phyloP scores from a whole-genome alignment of 2,113 vertebrate species.

The Laticauda laticaudata region DNA sequence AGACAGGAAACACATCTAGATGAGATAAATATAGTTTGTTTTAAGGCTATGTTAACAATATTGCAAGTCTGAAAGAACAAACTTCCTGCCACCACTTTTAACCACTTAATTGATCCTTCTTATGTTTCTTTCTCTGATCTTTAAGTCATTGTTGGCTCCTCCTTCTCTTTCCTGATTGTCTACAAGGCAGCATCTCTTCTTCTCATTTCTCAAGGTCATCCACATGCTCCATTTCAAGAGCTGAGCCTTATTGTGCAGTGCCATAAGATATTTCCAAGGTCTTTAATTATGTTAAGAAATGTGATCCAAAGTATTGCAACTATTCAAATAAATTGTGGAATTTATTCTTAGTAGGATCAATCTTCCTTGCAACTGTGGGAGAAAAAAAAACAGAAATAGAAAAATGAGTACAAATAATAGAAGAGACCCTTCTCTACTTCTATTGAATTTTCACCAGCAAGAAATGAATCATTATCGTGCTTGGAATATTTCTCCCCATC shows the following conservation, averaged over 20 bases:
- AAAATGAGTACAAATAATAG: background rate
- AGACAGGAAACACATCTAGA: too few species aligned
- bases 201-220: too few species aligned
- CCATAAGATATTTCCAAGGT: background rate
- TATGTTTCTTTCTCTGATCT: background rate
- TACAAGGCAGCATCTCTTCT: too few species aligned
- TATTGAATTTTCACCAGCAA: background rate
- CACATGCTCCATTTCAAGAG: background rate
- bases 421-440: background rate
- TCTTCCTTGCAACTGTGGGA: background rate
- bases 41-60: background rate
- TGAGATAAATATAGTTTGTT: background rate
- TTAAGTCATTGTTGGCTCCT: too few species aligned
- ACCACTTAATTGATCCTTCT: background rate
- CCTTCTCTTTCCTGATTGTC: too few species aligned
- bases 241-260: too few species aligned
- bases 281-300: background rate
- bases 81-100: background rate
- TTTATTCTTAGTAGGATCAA: background rate
- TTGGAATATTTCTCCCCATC: background rate
- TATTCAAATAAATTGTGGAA: background rate
- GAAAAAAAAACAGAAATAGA: background rate
- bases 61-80: background rate
- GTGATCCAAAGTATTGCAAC: background rate
- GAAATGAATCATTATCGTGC: conserved; percentile 11